Evolutionary conservation across 2,888 invertebrate species (phyloP).

Genomic region (Tinea semifulvella): DNA sequence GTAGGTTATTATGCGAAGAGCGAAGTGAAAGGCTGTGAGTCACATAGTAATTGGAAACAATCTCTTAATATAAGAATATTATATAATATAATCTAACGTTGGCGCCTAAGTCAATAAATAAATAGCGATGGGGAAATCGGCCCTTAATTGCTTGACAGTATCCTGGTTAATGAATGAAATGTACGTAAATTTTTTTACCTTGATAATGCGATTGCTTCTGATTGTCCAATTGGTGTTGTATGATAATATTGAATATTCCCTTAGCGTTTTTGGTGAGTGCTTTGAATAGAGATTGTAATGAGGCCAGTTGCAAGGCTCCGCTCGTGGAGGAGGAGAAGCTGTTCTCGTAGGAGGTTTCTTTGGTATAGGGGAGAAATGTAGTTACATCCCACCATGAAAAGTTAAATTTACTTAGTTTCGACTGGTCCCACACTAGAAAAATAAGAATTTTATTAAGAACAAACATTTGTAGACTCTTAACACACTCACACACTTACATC

Average conservation of each 20-base stretch:
- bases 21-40: too few relatives aligned
- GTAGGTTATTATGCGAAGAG: too few relatives aligned
- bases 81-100: too few relatives aligned
- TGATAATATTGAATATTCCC: conserved; percentile 83
- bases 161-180: too few relatives aligned
- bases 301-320: conserved; percentile 81
- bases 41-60: too few relatives aligned
- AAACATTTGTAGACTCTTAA: too few relatives aligned
- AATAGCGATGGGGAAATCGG: too few relatives aligned
- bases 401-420: conserved; percentile 83
- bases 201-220: conserved; percentile 75
- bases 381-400: conserved; percentile 94
- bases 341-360: conserved; percentile 87
- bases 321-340: conserved; percentile 83
- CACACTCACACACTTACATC: too few relatives aligned
- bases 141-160: too few relatives aligned
- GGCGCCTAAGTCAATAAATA: too few relatives aligned
- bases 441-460: conserved; percentile 14
- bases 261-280: conserved; percentile 91
- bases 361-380: conserved; percentile 81
- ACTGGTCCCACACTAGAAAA: conserved; percentile 87
- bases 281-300: conserved; percentile 88
- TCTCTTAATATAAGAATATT: too few relatives aligned
- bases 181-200: too few relatives aligned
- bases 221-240: conserved; percentile 82